Evolutionary conservation across 2,797 vertebrate genomes (phyloP), one percentile per base, ranked within the genome.

Genomic region (Syngnathus acus): DNA sequence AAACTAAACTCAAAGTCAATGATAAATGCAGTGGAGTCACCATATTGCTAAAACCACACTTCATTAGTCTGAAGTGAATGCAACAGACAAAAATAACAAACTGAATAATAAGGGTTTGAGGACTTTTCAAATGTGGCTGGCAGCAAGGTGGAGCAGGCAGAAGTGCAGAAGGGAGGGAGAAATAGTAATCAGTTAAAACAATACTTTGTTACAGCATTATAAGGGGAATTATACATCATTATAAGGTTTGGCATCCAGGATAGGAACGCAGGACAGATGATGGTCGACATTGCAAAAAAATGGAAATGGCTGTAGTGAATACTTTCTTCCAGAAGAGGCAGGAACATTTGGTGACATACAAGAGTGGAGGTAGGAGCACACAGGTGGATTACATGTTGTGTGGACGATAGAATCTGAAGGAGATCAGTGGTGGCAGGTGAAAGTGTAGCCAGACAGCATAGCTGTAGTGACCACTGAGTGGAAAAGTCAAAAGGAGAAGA

Each of bases 1-100:
- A 81, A 89, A 87, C 87, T 84, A 77, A 78, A 89, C 84, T 87
- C 85, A 87, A 84, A 89, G 85, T 87, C 87, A 87, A 89, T 87
- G 87, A 90, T 86, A 87, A 89, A 89, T 84, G 80, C 67, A 70
- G 81, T 78, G 62, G 82, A 87, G 80, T 87, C 75, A 65, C 69
- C 78, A 75, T 64, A 65, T 70, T 60, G 68, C 81, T 86, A n/a
- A 85, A 82, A 80, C 80, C 86, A 88, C 87, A 86, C 83, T 89
- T 90, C 86, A 89, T 89, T 89, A 89, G 83, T 74, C 73, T 66
- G 60, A 71, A 71, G 67, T 62, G 75, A 80, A 83, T 75, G 78
- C 75, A 47, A 72, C 42, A 71, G 68, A 79, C 78, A 77, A 72
- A 76, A 82, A 80, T 82, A 82, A 75, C 69, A 71, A 61, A 66